Base-by-base conservation (phyloP, 2,113 vertebrate genomes). In the Catharus bicknelli region DNA sequence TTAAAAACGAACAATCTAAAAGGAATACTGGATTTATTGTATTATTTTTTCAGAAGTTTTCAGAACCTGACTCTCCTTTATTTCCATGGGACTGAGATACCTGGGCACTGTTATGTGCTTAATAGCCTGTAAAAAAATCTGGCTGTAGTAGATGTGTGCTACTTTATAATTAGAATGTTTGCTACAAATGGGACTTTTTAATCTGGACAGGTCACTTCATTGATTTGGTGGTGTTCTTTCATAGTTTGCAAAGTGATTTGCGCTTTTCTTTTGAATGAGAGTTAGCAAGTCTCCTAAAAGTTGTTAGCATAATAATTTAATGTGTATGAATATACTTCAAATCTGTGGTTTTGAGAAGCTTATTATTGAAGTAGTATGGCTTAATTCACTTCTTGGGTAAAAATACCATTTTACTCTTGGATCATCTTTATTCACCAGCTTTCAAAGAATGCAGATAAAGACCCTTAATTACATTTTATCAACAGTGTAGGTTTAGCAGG, bases 71-170 rank as follows among this genome's bases (percentile, higher is more conserved):
- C 17, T 83, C 2, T 77, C 9, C 43, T 76, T 47, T 88, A 34
- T 74, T 20, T 83, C 34, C 16, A 34, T 43, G 34, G 27, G 3
- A 50, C 16, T 75, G 53, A 81, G 48, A 43, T 80, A 66, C 68
- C 59, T 77, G 36, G 70, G 20, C 38, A 27, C 43, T 66, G 29
- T 69, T 77, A 86, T 9, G 18, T 66, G 51, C 47, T 66, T 80
- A 79, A 90, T 22, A 88, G 34, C 50, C 76, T 70, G n/a, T 76
- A 53, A 81, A 81, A 81, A 92, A 82, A 78, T 40, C 36, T 92
- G 32, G 70, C 50, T 57, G 2, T 62, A 48, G 53, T 51, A 93
- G 38, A 81, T 63, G 43, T 48, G 40, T 81, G 43, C 27, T 83
- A n/a, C 75, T 91, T 93, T 86, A 17, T 63, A 53, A 43, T 90